Percentiles rank a stretch among this genome's conserved stretches.
phyloP scores from a whole-genome alignment of 2,113 vertebrate genomes.

The Xiphorhynchus elegans region DNA sequence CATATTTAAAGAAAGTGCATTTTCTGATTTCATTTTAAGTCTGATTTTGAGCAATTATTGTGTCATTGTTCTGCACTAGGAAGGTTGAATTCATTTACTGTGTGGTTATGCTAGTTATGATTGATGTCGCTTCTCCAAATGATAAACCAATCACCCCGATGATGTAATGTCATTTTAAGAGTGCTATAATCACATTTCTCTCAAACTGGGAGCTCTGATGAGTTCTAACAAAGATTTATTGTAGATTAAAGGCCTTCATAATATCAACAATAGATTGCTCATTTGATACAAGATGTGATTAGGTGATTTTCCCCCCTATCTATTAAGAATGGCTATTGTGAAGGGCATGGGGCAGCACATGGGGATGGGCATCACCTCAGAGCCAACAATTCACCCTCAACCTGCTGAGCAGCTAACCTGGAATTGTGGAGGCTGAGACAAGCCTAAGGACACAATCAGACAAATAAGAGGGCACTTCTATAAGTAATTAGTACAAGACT shows the following conservation, averaged over 20 bases:
- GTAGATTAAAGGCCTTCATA: constrained; percentile 94
- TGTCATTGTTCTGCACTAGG: constrained; percentile 87
- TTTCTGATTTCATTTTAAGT: constrained; percentile 82
- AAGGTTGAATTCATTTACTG: constrained; percentile 96
- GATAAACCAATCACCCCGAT: constrained; percentile 99
- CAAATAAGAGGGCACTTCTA: constrained; percentile 8
- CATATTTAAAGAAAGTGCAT: constrained; percentile 81
- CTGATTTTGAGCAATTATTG: constrained; percentile 91
- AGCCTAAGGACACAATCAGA: constrained; percentile 16
- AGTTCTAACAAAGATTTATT: constrained; percentile 99
- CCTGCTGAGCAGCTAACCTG: constrained; percentile 6
- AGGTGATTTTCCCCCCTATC: constrained; percentile 85
- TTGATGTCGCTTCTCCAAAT: constrained; percentile 97
- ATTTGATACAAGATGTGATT: constrained; percentile 94
- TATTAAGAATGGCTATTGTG: constrained; percentile 73
- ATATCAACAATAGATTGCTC: constrained; percentile 97
- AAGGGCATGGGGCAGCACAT: constrained; percentile 61
- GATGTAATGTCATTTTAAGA: constrained; percentile 99
- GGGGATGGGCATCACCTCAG: constrained; percentile 22
- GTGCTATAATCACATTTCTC: constrained; percentile 97
- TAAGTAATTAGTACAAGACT: neutral
- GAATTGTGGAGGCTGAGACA: constrained; percentile 46
- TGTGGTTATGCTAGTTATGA: constrained; percentile 94
- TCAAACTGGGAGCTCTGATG: constrained; percentile 94
- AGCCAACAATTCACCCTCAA: constrained; percentile 18